Base-by-base conservation (phyloP, 1,140 invertebrate species). In the Drosophila albomicans region DNA sequence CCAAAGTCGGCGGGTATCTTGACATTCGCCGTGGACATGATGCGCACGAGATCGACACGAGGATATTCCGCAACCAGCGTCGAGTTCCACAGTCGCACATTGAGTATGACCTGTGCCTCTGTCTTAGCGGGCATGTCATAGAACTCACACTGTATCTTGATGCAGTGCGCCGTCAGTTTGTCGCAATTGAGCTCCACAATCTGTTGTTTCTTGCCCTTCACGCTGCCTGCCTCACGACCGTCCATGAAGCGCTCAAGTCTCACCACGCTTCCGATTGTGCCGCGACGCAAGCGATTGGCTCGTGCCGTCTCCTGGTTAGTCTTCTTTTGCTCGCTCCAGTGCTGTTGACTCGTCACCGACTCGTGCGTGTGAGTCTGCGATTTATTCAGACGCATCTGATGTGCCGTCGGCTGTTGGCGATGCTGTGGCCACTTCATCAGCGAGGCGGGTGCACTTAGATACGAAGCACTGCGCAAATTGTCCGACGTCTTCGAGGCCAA, bases 31-130 rank as follows among this genome's bases (percentile, higher is more conserved):
- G 94, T 94, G 0, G 97, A 98, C 32, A 95, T 94, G 57, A 98
- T 97, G 78, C 94, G 94, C 0, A 98, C 97, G 48, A 95, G 94
- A 90, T 97, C 96, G n/a, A 98, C 96, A 51, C 95, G 94, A 0
- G 96, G 95, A 93, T 98, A 98, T 92, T 98, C 96, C 90, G 97
- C 96, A 1, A 97, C 95, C 10, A 99, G 93, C 0, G 98, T 98
- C 1, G 96, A 95, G 94, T 98, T 98, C 98, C 98, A 99, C 5
- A 99, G 93, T 56, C 97, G 94, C 1, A 97, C 96, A 84, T 94
- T 95, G 15, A 98, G 95, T 43, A 95, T 95, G 69, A 99, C 97
- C 1, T 95, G 96, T 1, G 96, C 96, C 80, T 95, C 95, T 68
- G 96, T 95, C 81, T 95, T 95, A 20, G 95, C 94, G 20, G 94